Conservation (phyloP, 2,113 vertebrate species). For the Daubentonia madagascariensis region DNA sequence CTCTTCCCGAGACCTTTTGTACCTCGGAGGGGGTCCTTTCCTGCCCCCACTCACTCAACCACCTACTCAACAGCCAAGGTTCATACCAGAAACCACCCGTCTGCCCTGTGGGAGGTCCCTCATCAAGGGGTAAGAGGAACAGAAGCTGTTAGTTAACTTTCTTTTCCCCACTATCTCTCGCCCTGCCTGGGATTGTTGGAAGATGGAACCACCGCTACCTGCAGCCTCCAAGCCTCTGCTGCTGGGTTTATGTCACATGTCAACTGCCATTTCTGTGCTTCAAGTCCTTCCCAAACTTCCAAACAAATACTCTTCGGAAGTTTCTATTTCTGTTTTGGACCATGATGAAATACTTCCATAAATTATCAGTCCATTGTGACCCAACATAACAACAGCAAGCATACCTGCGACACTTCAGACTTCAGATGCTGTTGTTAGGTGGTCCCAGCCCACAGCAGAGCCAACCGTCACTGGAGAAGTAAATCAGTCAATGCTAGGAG, state of each 20-base stretch:
- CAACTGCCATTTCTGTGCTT: background rate
- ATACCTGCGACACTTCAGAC: fast-evolving
- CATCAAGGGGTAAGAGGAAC: fast-evolving
- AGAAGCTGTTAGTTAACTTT: background rate
- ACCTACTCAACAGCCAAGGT: background rate
- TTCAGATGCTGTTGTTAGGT: background rate
- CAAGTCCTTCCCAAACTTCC: no score
- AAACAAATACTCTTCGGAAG: background rate
- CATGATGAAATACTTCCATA: background rate
- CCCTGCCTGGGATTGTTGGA: background rate
- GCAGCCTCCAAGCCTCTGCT: background rate
- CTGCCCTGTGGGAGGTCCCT: background rate
- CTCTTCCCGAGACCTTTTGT: background rate
- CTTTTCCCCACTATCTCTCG: background rate
- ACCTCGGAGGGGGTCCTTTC: no score
- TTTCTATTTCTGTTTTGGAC: background rate
- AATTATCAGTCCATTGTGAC: background rate
- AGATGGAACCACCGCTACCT: background rate
- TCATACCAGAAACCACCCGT: background rate
- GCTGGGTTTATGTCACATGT: background rate
- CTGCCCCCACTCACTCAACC: no score
- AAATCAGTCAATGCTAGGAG: fast-evolving
- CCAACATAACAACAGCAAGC: background rate
- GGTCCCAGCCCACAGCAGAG: background rate
- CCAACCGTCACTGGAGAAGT: background rate